Evolutionary conservation across 2,113 vertebrate species (phyloP), one percentile per base, ranked within the genome.

Genomic region (Gallinago jamesoni): DNA sequence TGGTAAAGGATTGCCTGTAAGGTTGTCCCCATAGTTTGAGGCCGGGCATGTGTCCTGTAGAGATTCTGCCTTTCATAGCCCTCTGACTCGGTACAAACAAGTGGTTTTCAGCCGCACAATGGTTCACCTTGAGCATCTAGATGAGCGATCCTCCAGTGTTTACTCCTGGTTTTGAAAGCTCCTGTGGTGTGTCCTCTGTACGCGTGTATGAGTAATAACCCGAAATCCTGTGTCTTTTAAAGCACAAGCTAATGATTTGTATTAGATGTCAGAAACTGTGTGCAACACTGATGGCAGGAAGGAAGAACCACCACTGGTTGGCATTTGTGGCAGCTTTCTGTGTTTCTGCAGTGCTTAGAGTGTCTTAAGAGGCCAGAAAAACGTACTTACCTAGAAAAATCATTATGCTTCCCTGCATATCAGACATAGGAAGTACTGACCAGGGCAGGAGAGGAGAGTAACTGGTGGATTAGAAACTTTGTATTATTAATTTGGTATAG

Each of bases 21-120:
- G 53, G 21, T 2, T 67, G 55, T 67, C 23, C 5, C 25, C 23
- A 20, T 2, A 8, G 20, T 7, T 23, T 39, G 50, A 41, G 60
- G 23, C 14, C 80, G 53, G n/a, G 24, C 6, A 1, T 5, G 6
- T 1, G 2, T 27, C 67, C 66, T 59, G 18, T 45, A 23, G 39
- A 50, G 35, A 13, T 39, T 24, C 41, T 82, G 52, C 27, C 27
- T 20, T n/a, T 47, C 6, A 5, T 45, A 45, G 37, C 22, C 14
- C 19, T 3, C 10, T 35, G 12, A 21, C 41, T 33, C 0, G 0
- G 19, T 14, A 23, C 15, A 27, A 53, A n/a, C 27, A 53, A 28
- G 30, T 14, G 18, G 8, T 41, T 87, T 70, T 33, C 56, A 69
- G 27, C 39, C 19, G 67, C 3, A 1, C 15, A 4, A 2, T 63